Evolutionary conservation across 2,113 vertebrate species (phyloP), one percentile per base, ranked within the genome.

Genomic region (Nibea albiflora): DNA sequence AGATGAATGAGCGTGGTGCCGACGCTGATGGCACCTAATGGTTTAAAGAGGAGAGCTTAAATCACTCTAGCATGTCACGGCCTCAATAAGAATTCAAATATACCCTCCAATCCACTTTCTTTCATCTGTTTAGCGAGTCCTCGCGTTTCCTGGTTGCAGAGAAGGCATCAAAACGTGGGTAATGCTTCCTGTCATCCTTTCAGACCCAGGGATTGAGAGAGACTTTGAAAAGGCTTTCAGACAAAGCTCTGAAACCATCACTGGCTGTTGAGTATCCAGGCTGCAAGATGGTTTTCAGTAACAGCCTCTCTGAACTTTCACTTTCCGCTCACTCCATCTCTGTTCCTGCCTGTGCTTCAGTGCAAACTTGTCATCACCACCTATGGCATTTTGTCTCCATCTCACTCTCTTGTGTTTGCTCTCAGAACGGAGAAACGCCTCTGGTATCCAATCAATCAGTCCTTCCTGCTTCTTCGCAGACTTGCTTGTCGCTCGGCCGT

Each of bases 211-310:
- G 82, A 84, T 52, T 61, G 68, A 11, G 35, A 35, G 57, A 2
- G 57, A 72, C 67, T 71, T 73, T 76, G 31, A 78, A 39, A 86
- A 58, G 20, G 67, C 50, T 78, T 31, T 44, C n/a, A 73, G 53
- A 68, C 57, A 68, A 71, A 91, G 64, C 62, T 11, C 12, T 39
- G 44, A 60, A 62, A 60, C 26, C 57, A 49, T 62, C 26, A 12
- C 53, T 12, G 6, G 53, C 60, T 71, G 60, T 5, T 50, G 60
- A 78, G 58, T 5, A 24, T 44, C 20, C 44, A 53, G 46, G 35
- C 52, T 20, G 1, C 44, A 42, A 69, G 66, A 73, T 67, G 69
- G 12, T 84, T 67, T 78, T 35, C 61, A 76, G 54, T 4, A 57
- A 56, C 56, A 73, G 56, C 10, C 0, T 22, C 63, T 0, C 17